phyloP scores from a whole-genome alignment of 2,888 invertebrate species.

The Trissolcus brochymenae region DNA sequence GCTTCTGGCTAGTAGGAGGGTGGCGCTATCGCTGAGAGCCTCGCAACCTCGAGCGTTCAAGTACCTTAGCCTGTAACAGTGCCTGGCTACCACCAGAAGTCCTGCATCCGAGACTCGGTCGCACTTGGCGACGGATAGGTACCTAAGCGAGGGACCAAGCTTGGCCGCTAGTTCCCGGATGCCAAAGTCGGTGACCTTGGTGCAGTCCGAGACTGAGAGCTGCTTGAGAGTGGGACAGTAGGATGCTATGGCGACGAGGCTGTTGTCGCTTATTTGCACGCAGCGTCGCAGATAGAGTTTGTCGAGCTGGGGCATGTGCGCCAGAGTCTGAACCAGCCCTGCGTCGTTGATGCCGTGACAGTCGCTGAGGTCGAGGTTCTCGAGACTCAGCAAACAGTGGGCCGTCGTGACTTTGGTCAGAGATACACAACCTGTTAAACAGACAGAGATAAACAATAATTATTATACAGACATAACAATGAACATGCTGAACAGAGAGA shows the following conservation, averaged over 20 bases:
- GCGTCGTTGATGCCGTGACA: slow-evolving; percentile 90
- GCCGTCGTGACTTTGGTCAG: slow-evolving; percentile 67
- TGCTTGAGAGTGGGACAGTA: slow-evolving; percentile 91
- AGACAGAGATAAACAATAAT: too few species aligned
- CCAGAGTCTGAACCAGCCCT: slow-evolving; percentile 88
- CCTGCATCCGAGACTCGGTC: slow-evolving; percentile 94
- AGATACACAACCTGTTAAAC: slow-evolving; percentile 55
- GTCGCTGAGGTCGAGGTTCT: slow-evolving; percentile 93
- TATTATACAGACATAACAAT: too few species aligned
- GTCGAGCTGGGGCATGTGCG: slow-evolving; percentile 90
- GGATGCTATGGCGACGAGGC: slow-evolving; percentile 93
- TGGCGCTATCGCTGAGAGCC: slow-evolving; percentile 94
- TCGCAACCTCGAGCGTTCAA: slow-evolving; percentile 95
- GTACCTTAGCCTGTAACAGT: slow-evolving; percentile 92
- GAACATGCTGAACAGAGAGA: too few species aligned
- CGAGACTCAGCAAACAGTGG: slow-evolving; percentile 80
- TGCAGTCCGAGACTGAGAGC: slow-evolving; percentile 93
- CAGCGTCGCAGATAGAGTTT: slow-evolving; percentile 93
- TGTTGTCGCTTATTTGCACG: slow-evolving; percentile 92
- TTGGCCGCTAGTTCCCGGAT: slow-evolving; percentile 90
- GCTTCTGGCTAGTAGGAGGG: slow-evolving; percentile 89
- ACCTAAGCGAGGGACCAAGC: slow-evolving; percentile 91
- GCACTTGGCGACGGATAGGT: slow-evolving; percentile 95
- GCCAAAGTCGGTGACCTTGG: slow-evolving; percentile 92
- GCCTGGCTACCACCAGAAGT: slow-evolving; percentile 88